phyloP scores from a whole-genome alignment of 2,888 invertebrate species.

The Phania funesta region DNA sequence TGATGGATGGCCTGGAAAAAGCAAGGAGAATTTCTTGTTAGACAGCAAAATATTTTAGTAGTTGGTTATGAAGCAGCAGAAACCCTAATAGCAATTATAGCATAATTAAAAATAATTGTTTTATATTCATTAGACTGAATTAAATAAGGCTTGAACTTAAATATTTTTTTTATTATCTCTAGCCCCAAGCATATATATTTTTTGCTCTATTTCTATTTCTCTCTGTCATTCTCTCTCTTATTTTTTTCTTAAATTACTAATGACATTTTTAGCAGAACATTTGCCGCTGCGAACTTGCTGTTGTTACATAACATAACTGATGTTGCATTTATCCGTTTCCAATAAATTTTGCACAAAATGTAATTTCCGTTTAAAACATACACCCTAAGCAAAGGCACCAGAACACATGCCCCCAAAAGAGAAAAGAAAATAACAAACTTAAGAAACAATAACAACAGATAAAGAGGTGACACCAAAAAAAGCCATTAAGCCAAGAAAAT shows the following conservation, averaged over 20 bases:
- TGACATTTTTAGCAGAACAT: neutral
- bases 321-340: constrained; percentile 78
- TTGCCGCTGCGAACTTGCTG: constrained; percentile 9
- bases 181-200: too few relatives aligned
- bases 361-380: constrained; percentile 77
- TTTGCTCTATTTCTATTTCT: neutral
- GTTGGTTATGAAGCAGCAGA: too few relatives aligned
- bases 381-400: constrained; percentile 7
- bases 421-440: constrained; percentile 4
- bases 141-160: too few relatives aligned
- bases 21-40: too few relatives aligned
- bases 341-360: constrained; percentile 78
- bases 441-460: constrained; percentile 14
- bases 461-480: constrained; percentile 50
- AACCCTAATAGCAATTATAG: too few relatives aligned
- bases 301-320: constrained; percentile 57
- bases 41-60: too few relatives aligned
- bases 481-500: constrained; percentile 30
- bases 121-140: too few relatives aligned
- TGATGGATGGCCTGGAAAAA: too few relatives aligned
- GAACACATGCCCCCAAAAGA: neutral
- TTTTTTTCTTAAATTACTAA: constrained; percentile 23
- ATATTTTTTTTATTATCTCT: too few relatives aligned
- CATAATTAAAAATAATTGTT: too few relatives aligned
- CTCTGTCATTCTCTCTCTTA: neutral